Evolutionary conservation across 2,113 vertebrate genomes (phyloP), one percentile per base, ranked within the genome.

Genomic region (Probosciger aterrimus): DNA sequence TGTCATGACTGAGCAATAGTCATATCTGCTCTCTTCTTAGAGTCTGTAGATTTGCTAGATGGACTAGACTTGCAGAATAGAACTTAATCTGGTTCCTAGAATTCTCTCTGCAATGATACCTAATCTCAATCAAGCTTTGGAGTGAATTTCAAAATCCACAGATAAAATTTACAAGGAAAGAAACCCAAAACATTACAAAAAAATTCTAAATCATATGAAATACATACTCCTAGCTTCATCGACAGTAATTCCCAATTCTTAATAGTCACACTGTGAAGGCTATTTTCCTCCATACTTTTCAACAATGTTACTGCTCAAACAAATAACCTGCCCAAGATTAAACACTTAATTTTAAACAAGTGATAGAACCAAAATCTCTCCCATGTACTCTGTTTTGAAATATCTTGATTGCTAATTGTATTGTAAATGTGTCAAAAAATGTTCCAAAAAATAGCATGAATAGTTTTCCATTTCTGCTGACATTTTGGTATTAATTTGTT

Each of bases 171-270:
- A 14, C 7, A 49, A 50, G 22, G 4, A 17, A 57, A 77, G 39
- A 44, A 13, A 2, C 0, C 0, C 2, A 4, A 71, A 53, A 16
- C 0, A 41, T 44, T 23, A n/a, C 17, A 31, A 43, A 46, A 28
- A 1, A 33, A 17, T 7, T 73, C 4, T 27, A 35, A 35, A 73
- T 55, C 1, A 30, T 68, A 41, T 14, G 3, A 69, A 81, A 74
- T 17, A 6, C 2, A 27, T 28, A 33, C 1, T 1, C 7, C 6
- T 57, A 14, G 15, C 39, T 20, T 69, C 17, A 65, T 16, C 5
- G 33, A 12, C 3, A 83, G 8, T 52, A 80, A 69, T 57, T 13
- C 2, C 0, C 9, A 23, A 0, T 49, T 88, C 24, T 80, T 6
- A 76, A 15, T 9, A 47, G 4, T 49, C 5, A 24, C 2, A 19